phyloP scores from a whole-genome alignment of 2,113 vertebrate genomes.

The Ceyx margarethae region DNA sequence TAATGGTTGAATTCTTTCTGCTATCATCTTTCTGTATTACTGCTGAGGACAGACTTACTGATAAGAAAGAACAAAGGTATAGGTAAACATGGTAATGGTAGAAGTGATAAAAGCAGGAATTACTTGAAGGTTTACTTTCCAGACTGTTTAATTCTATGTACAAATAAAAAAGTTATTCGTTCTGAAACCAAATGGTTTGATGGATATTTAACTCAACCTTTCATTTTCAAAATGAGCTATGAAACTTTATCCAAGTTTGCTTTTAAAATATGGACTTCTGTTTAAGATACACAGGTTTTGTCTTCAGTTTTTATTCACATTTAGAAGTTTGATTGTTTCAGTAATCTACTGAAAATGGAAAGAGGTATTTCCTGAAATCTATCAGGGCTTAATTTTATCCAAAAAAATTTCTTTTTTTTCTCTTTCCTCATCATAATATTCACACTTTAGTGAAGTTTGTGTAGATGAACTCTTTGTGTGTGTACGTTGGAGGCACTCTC shows the following conservation, averaged over 20 bases:
- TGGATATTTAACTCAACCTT: not conserved
- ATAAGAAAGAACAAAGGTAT: not conserved
- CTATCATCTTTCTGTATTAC: not conserved
- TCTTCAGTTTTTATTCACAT: not conserved
- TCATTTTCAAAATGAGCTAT: not conserved
- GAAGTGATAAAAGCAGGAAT: not conserved
- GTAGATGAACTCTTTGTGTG: not conserved
- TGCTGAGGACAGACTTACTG: not conserved
- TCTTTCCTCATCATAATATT: not conserved
- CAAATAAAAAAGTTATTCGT: not conserved
- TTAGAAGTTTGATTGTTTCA: not conserved
- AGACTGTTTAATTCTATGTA: not conserved
- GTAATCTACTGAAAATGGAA: not conserved
- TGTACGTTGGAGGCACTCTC: not conserved
- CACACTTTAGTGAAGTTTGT: not conserved
- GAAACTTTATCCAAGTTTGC: not conserved
- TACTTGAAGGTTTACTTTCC: not conserved
- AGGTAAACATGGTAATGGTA: not conserved
- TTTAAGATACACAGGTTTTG: not conserved
- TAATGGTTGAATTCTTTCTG: not conserved
- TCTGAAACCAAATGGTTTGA: not conserved
- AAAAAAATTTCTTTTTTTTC: not conserved
- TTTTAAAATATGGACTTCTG: not conserved
- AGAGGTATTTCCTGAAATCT: not conserved
- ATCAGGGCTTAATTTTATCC: not conserved